phyloP scores from a whole-genome alignment of 2,113 vertebrate genomes.

The Eidolon helvum region DNA sequence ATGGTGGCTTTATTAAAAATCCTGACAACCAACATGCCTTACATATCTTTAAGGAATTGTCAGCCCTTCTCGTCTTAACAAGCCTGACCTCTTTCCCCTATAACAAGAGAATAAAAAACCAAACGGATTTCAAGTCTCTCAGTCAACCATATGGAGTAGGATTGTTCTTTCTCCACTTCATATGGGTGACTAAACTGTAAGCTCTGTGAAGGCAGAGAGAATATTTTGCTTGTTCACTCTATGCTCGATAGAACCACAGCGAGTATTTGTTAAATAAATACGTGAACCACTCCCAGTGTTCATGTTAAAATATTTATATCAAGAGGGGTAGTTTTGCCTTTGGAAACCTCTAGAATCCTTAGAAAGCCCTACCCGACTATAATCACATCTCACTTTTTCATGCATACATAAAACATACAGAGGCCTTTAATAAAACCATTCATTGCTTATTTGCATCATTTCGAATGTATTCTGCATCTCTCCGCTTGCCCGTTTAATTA shows the following conservation, averaged over 20 bases:
- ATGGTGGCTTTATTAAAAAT: not conserved
- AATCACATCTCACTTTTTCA: not conserved
- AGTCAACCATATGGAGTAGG: fast-evolving
- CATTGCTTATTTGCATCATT: not conserved
- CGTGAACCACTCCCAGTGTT: too few species aligned
- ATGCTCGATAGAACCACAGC: not conserved
- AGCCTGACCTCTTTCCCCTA: not conserved
- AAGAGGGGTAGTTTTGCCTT: not conserved
- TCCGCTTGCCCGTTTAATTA: not conserved
- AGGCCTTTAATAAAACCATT: not conserved
- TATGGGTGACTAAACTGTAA: not conserved
- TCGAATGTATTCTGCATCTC: not conserved
- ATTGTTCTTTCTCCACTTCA: not conserved
- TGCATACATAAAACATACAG: not conserved
- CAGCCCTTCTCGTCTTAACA: not conserved
- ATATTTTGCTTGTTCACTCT: not conserved
- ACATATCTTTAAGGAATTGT: not conserved
- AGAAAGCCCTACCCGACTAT: not conserved
- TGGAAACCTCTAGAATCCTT: not conserved
- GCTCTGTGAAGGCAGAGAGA: not conserved
- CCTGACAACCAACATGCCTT: not conserved
- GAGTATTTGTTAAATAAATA: not conserved
- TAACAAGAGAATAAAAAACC: not conserved
- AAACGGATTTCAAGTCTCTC: not conserved
- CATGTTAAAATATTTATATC: not conserved